These are phyloP conservation scores for Glaucopsyche alexis DNA, from an alignment of 2,888 invertebrate genomes.

Conservation along the genomic window DNA sequence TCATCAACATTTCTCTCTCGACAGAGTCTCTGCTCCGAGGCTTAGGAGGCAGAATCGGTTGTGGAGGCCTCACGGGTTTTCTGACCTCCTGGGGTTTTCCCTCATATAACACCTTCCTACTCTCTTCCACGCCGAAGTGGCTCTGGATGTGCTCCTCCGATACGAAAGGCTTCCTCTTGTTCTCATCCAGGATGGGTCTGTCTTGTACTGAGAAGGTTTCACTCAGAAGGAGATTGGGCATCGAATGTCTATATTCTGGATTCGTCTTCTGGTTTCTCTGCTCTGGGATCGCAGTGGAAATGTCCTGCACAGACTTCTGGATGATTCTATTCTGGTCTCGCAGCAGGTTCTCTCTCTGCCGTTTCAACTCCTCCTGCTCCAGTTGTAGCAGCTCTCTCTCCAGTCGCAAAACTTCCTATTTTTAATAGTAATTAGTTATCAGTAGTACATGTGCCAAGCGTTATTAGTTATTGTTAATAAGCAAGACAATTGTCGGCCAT, in stretches of 20 bases:
- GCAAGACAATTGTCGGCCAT: constrained; percentile 10
- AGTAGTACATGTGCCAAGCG: not conserved
- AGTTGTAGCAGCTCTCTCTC: constrained; percentile 88
- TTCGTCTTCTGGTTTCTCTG: constrained; percentile 51
- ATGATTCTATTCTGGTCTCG: constrained; percentile 83
- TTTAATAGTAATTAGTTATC: constrained; percentile 36
- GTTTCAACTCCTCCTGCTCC: constrained; percentile 87
- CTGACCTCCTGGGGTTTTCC: constrained; percentile 47
- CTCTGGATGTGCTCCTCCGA: constrained; percentile 72
- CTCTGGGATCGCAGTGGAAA: constrained; percentile 59
- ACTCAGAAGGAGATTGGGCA: constrained; percentile 70
- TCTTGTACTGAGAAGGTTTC: constrained; percentile 58
- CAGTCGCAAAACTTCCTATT: constrained; percentile 86
- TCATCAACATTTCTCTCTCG: constrained; percentile 75
- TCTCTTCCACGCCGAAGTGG: constrained; percentile 72
- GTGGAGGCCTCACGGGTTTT: constrained; percentile 47
- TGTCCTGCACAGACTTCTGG: constrained; percentile 83
- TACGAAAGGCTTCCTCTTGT: constrained; percentile 67
- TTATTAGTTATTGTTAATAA: constrained; percentile 25
- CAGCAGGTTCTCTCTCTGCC: constrained; percentile 86
- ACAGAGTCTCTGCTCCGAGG: constrained; percentile 67
- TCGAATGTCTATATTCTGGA: constrained; percentile 68
- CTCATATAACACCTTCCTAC: constrained; percentile 63
- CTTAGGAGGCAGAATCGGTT: constrained; percentile 65
- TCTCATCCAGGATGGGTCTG: constrained; percentile 56